A percentile compares a stretch with the other conserved stretches of the same genome.
Conservation (phyloP, 2,888 invertebrate genomes). For the Hirudinaria manillensis region DNA sequence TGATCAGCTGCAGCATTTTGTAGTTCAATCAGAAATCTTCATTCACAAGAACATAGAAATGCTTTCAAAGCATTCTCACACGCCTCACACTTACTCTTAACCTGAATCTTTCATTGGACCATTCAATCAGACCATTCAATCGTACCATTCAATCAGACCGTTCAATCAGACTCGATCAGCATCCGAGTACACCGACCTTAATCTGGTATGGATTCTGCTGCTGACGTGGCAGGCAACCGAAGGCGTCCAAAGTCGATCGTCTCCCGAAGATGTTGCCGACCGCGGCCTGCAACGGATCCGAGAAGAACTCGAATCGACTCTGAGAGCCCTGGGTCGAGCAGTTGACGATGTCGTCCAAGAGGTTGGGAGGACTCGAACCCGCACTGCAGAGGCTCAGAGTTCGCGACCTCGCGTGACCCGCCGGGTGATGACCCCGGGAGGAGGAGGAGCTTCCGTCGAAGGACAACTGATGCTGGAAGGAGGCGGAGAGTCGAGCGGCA, state of each 20-base stretch:
- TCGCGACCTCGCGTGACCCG: slow-evolving; percentile 62
- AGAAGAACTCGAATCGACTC: slow-evolving; percentile 38
- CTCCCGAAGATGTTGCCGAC: slow-evolving; percentile 71
- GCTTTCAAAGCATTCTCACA: too few relatives aligned
- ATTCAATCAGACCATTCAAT: too few relatives aligned
- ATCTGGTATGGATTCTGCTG: slow-evolving; percentile 98
- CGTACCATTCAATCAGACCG: too few relatives aligned
- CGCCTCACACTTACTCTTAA: too few relatives aligned
- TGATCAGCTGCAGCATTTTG: too few relatives aligned
- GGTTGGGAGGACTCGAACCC: slow-evolving; percentile 56
- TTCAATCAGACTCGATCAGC: too few relatives aligned
- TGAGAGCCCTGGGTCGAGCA: neutral
- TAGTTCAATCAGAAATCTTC: too few relatives aligned
- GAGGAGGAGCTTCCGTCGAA: slow-evolving; percentile 46
- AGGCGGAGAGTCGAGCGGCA: slow-evolving; percentile 49
- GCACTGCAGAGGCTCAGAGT: slow-evolving; percentile 53
- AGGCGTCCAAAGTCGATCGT: slow-evolving; percentile 86
- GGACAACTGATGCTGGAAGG: slow-evolving; percentile 39
- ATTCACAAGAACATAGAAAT: too few relatives aligned
- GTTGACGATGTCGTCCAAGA: slow-evolving; percentile 56
- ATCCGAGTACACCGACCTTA: slow-evolving; percentile 59
- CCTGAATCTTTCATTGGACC: too few relatives aligned
- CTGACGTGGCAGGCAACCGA: slow-evolving; percentile 70
- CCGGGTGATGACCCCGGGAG: slow-evolving; percentile 38
- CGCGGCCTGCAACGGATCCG: slow-evolving; percentile 40